Percentiles rank a stretch among this genome's conserved stretches.
phyloP scores from a whole-genome alignment of 2,888 invertebrate species.

The Tetanocera ferruginea region DNA sequence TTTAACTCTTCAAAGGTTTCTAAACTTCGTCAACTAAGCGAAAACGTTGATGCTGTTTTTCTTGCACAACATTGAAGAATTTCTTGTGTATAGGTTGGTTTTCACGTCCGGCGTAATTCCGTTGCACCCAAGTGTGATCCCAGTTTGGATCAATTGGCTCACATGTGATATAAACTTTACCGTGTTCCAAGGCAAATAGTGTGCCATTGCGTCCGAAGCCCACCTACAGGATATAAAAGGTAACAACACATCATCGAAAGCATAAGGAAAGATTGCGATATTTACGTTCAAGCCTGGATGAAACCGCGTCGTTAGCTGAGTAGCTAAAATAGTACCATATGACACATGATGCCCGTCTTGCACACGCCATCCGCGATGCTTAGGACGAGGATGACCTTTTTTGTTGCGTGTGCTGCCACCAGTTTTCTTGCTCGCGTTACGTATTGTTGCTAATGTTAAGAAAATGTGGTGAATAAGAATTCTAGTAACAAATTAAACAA shows the following conservation, averaged over 20 bases:
- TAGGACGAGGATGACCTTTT: constrained; percentile 77
- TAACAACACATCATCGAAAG: not conserved
- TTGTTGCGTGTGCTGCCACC: constrained; percentile 80
- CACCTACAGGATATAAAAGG: constrained; percentile 73
- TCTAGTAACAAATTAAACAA: not conserved
- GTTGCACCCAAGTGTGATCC: constrained; percentile 81
- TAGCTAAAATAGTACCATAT: constrained; percentile 78
- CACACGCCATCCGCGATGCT: constrained; percentile 84
- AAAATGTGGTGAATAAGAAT: not conserved
- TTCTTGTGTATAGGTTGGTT: constrained; percentile 83
- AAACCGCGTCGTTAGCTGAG: constrained; percentile 79
- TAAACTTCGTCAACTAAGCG: constrained; percentile 81
- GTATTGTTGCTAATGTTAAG: constrained; percentile 55
- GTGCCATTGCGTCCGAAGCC: constrained; percentile 85
- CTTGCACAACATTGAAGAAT: constrained; percentile 86
- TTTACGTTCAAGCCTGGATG: constrained; percentile 85
- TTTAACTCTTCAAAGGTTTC: too few relatives aligned
- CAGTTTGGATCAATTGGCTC: constrained; percentile 85
- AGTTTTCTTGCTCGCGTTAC: constrained; percentile 82
- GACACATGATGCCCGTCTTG: constrained; percentile 79
- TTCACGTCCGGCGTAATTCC: constrained; percentile 76
- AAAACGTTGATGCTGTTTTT: constrained; percentile 83
- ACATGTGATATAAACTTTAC: constrained; percentile 84
- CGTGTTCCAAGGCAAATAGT: constrained; percentile 84
- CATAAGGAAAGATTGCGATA: not conserved